Base-by-base conservation (phyloP, 2,797 vertebrate species). In the Sebastes steindachneri region DNA sequence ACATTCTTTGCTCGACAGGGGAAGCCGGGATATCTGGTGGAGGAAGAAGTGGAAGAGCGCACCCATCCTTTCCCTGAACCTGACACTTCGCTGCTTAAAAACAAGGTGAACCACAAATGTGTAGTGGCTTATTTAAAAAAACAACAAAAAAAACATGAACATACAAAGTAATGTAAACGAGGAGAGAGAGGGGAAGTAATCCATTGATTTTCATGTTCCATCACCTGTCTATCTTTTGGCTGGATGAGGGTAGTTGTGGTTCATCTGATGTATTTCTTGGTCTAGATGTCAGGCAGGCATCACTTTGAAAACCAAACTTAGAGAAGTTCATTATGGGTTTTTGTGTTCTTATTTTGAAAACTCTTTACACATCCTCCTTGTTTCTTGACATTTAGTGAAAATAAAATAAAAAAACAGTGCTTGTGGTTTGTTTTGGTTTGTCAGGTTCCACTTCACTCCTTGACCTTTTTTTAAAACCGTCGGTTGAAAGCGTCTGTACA, bases 81-180 rank as follows among this genome's bases (percentile, higher is more conserved):
- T 95, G 97, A 95, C 92, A 95, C 95, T 37, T 80, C 94, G 94
- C 98, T 97, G 95, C 95, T 98, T 99, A 97, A 97, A 95, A 97
- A 99, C 97, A 98, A 99, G 98, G 98, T 99, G 98, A 99, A 97
- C 98, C 97, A 98, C 98, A 98, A 95, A 97, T 96, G 96, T 97
- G 96, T 99, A 98, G 97, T 98, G 97, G 96, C 96, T 93, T 98
- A 97, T 96, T 96, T 96, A 84, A 86, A 19, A 41, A 41, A 41
- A 0, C 5, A 15, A 41, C 12, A 41, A 48, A 51, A 51, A 51
- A 90, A 95, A 84, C 60, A 79, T 73, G 62, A 90, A 84, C 65
- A 79, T 73, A 83, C 51, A 80, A 26, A 37, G 35, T 37, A 37
- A 37, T 90, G 82, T 83, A 86, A 88, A 92, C 62, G 51, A 83